A percentile compares a stretch with the other conserved stretches of the same genome.
These are phyloP conservation scores for Brachymystax lenok DNA, from an alignment of 2,797 vertebrate species.

Conservation along the genomic window DNA sequence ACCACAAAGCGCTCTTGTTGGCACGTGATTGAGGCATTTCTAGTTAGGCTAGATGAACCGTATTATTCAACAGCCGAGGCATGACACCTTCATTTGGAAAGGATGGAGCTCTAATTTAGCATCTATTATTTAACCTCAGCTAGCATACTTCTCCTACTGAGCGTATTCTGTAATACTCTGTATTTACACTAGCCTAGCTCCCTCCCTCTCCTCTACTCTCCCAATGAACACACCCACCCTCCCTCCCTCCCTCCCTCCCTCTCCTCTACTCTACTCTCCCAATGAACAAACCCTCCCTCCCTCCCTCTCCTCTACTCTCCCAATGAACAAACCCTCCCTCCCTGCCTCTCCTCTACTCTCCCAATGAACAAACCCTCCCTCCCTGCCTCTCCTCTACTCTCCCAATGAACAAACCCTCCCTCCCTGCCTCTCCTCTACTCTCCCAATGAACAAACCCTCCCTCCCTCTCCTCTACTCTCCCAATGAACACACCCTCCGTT, in stretches of 20 bases:
- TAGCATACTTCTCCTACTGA: neutral
- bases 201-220: constrained; percentile 27
- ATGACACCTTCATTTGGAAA: neutral
- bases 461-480: constrained; percentile 26
- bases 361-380: no score
- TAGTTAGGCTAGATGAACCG: neutral
- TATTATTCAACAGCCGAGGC: neutral
- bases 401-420: neutral
- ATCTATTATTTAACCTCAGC: neutral
- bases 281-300: neutral
- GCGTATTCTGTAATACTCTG: no score
- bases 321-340: constrained; percentile 42
- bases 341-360: constrained; percentile 23
- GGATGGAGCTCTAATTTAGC: neutral
- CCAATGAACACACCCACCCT: constrained; percentile 39
- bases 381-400: constrained; percentile 13
- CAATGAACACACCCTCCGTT: neutral
- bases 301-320: constrained; percentile 21
- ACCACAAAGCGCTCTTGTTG: neutral
- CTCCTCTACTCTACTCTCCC: no score
- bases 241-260: no score
- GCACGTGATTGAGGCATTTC: neutral
- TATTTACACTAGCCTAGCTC: neutral
- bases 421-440: constrained; percentile 17
- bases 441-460: constrained; percentile 40